Evolutionary conservation across 2,797 vertebrate genomes (phyloP).

Genomic region (Paratrypauchen microcephalus): DNA sequence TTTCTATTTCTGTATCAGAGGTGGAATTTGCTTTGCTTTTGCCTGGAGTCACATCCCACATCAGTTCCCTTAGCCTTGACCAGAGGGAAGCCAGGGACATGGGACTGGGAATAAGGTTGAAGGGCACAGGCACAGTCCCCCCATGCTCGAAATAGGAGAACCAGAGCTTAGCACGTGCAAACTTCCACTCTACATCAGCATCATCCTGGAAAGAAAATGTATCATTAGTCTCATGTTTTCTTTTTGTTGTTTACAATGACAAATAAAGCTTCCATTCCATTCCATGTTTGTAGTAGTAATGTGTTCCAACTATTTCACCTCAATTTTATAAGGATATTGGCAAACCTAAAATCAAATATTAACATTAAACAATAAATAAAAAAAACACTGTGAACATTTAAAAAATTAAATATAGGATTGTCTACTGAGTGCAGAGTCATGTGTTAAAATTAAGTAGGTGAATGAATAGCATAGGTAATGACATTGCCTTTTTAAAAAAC

Average conservation of each 20-base stretch:
- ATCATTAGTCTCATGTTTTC: background rate
- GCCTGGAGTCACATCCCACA: conserved; percentile 27
- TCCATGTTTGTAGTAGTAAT: background rate
- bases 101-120: conserved; percentile 92
- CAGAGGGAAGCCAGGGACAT: conserved; percentile 77
- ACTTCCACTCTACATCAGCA: conserved; percentile 97
- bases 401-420: too few species aligned
- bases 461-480: too few species aligned
- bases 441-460: too few species aligned
- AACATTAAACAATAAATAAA: too few species aligned
- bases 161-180: conserved; percentile 95
- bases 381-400: too few species aligned
- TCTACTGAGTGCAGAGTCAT: too few species aligned
- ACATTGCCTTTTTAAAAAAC: too few species aligned
- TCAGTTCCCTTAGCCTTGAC: conserved; percentile 43
- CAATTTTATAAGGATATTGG: background rate
- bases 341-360: too few species aligned
- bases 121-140: conserved; percentile 90
- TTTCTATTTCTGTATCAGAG: conserved; percentile 61
- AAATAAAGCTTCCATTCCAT: too few species aligned
- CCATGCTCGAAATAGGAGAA: conserved; percentile 93
- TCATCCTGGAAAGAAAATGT: conserved; percentile 80
- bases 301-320: background rate
- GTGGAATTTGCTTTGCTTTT: conserved; percentile 41
- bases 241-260: too few species aligned